Evolutionary conservation across 2,888 invertebrate genomes (phyloP).

Genomic region (Drosophila peninsularis): DNA sequence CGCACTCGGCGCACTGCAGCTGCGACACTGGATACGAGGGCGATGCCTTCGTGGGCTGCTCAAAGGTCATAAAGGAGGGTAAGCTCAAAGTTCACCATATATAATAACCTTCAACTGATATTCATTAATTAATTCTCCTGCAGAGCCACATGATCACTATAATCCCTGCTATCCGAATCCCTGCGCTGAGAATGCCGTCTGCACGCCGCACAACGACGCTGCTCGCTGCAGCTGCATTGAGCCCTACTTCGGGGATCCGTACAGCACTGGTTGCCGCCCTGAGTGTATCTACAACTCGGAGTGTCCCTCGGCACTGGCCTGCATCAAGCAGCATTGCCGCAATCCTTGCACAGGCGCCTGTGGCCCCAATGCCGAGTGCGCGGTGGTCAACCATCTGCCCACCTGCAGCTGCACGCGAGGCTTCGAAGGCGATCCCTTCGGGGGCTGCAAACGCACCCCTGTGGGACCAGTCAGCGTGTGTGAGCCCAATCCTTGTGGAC

Average conservation of each 20-base stretch:
- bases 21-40: slow-evolving; percentile 92
- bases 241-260: slow-evolving; percentile 94
- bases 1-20: slow-evolving; percentile 92
- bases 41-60: slow-evolving; percentile 93
- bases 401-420: slow-evolving; percentile 92
- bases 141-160: slow-evolving; percentile 75
- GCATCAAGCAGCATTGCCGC: slow-evolving; percentile 93
- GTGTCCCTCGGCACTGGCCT: slow-evolving; percentile 91
- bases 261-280: slow-evolving; percentile 92
- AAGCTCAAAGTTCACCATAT: slow-evolving; percentile 41
- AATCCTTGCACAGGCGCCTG: slow-evolving; percentile 94
- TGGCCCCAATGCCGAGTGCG: slow-evolving; percentile 92
- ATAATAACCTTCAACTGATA: neutral
- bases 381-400: slow-evolving; percentile 92
- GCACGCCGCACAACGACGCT: slow-evolving; percentile 88
- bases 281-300: slow-evolving; percentile 93
- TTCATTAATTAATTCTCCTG: neutral
- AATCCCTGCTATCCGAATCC: slow-evolving; percentile 91
- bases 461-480: slow-evolving; percentile 87
- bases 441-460: slow-evolving; percentile 88
- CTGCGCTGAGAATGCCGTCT: slow-evolving; percentile 93
- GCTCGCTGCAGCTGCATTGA: slow-evolving; percentile 94
- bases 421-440: slow-evolving; percentile 93
- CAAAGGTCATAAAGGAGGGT: slow-evolving; percentile 85
- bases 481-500: slow-evolving; percentile 91